A percentile compares a stretch with the other conserved stretches of the same genome.
Conservation (phyloP, 2,888 invertebrate genomes). For the Lasioglossum pauxillum region DNA sequence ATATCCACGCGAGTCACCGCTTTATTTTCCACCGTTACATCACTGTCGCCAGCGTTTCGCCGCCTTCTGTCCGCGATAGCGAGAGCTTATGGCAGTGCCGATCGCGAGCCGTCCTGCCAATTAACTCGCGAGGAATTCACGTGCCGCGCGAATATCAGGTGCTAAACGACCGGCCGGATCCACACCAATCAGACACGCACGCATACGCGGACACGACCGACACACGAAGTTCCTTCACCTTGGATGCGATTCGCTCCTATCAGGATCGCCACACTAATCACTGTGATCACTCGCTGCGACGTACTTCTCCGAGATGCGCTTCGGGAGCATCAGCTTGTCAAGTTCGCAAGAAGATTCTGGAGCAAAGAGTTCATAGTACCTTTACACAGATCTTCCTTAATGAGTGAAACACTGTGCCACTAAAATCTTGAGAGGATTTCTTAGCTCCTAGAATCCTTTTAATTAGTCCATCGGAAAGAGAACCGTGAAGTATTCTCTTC, state of each 20-base stretch:
- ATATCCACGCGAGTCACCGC: constrained; percentile 72
- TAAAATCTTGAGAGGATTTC: not conserved
- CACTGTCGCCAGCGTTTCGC: constrained; percentile 67
- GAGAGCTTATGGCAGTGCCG: constrained; percentile 14
- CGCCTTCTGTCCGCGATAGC: constrained; percentile 24
- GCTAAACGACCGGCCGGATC: not conserved
- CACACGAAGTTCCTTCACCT: not conserved
- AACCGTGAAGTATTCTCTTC: not conserved
- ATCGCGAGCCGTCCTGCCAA: constrained; percentile 13
- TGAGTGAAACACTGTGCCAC: too few species aligned
- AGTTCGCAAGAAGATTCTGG: not conserved
- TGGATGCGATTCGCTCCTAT: not conserved
- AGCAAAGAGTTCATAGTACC: not conserved
- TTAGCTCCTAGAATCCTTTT: not conserved
- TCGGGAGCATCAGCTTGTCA: not conserved
- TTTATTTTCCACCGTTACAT: constrained; percentile 75
- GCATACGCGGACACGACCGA: not conserved
- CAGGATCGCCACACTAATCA: not conserved
- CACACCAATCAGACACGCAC: not conserved
- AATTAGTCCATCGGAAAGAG: not conserved
- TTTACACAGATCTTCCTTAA: too few species aligned
- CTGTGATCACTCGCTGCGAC: not conserved
- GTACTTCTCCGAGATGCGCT: not conserved
- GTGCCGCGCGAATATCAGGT: not conserved
- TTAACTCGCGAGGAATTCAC: not conserved